These are phyloP conservation scores for Orthosia gracilis DNA, from an alignment of 2,888 invertebrate genomes.

Conservation along the genomic window DNA sequence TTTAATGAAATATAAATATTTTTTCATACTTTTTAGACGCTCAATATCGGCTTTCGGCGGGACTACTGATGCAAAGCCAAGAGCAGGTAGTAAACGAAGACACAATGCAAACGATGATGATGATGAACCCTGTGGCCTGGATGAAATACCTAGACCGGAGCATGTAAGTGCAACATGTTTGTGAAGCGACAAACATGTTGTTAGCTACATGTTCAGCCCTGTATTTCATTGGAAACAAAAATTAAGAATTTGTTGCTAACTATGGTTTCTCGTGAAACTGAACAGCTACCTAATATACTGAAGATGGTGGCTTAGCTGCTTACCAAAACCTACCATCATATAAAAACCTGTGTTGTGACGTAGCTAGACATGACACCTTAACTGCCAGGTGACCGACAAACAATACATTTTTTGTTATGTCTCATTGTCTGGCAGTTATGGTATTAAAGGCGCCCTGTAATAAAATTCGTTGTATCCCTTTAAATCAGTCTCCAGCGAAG, in stretches of 20 bases:
- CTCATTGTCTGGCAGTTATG: too few species aligned
- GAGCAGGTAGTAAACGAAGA: conserved; percentile 73
- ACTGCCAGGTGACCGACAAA: too few species aligned
- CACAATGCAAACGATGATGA: conserved; percentile 74
- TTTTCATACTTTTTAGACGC: conserved; percentile 27
- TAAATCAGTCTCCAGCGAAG: too few species aligned
- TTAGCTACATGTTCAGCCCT: not conserved
- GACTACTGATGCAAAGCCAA: conserved; percentile 78
- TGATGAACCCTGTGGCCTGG: conserved; percentile 81
- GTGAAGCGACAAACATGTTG: too few species aligned
- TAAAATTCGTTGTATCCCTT: too few species aligned
- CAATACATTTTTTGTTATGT: too few species aligned
- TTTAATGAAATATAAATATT: not conserved
- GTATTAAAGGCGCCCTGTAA: too few species aligned
- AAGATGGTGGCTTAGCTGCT: too few species aligned
- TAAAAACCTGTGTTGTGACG: not conserved
- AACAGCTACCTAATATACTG: too few species aligned
- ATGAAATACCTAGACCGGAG: conserved; percentile 84
- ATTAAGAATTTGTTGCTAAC: not conserved
- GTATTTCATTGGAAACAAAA: not conserved
- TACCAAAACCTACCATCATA: too few species aligned
- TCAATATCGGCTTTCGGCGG: conserved; percentile 67
- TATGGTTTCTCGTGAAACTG: not conserved
- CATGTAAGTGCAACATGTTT: conserved; percentile 74
- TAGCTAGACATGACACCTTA: not conserved